Base-by-base conservation (phyloP, 2,888 invertebrate genomes). In the Aphrophora alni region DNA sequence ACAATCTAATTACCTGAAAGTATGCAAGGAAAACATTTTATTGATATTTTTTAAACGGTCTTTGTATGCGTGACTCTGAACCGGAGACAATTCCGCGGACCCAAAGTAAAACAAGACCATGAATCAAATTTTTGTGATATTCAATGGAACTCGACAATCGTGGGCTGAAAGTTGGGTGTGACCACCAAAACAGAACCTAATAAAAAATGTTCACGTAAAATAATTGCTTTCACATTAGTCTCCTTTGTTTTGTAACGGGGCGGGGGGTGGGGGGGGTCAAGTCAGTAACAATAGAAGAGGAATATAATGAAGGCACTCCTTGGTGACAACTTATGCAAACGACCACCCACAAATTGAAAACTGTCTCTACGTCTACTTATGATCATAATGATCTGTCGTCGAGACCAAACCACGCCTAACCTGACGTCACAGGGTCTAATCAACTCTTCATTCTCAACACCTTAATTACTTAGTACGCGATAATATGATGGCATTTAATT, bases 201-300 rank as follows among this genome's bases (percentile, higher is more conserved):
- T 59, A 59, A 59, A 59, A 59, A 59, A 59, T 59, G 59, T 59
- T 59, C 59, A 59, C 21, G 59, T 59, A 59, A 59, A 59, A 59
- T 59, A 59, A 59, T 59, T 59, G 59, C 59, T 59, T 59, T 59
- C 59, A 59, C 59, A 59, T 59, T 59, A 59, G 59, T 59, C 59
- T 59, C 59, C 59, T 59, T 59, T 59, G 59, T 59, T 59, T 59
- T 59, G 59, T 59, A 59, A 59, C 59, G 21, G 59, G 59, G 59
- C 59, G 59, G 59, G 21, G 59, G 59, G 21, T 59, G 59, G 59
- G 21, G 59, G n/a, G 59, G 59, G 59, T 59, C 59, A 59, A 59
- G 10, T n/a, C 59, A 59, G 59, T 59, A 59, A 59, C 59, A 59
- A 59, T 59, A 59, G 59, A 59, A 59, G 59, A 59, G 59, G 59